Conservation (phyloP, 2,888 invertebrate species). For the Acholoe squamosa region DNA sequence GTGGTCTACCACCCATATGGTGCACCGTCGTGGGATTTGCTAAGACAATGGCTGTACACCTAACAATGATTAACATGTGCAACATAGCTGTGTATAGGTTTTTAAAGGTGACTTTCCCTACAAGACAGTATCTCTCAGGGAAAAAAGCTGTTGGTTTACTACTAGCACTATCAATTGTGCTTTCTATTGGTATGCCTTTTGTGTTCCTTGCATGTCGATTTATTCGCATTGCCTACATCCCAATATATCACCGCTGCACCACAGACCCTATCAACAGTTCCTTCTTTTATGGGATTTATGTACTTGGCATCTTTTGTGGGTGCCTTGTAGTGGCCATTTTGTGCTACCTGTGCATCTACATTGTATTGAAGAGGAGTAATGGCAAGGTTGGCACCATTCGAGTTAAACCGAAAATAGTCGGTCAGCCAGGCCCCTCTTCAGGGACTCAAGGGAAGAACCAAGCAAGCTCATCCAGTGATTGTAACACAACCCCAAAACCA, state of each 20-base stretch:
- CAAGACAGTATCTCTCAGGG: background rate
- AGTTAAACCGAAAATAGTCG: background rate
- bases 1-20: slow-evolving; percentile 29
- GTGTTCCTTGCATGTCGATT: background rate
- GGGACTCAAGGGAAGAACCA: background rate
- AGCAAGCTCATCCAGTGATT: background rate
- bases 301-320: background rate
- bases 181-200: background rate
- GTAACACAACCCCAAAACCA: background rate
- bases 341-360: slow-evolving; percentile 14
- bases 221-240: background rate
- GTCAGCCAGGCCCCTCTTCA: background rate
- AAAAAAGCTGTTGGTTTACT: background rate
- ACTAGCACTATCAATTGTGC: background rate
- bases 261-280: background rate
- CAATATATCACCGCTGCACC: background rate
- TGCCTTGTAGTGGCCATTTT: background rate
- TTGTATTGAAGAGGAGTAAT: background rate
- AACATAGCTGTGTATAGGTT: slow-evolving; percentile 27
- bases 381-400: background rate
- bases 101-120: background rate
- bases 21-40: background rate
- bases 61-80: slow-evolving; percentile 17
- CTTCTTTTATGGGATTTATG: background rate
- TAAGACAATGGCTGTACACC: background rate